Evolutionary conservation across 2,113 vertebrate genomes (phyloP).

Genomic region (Gallinago undulata): DNA sequence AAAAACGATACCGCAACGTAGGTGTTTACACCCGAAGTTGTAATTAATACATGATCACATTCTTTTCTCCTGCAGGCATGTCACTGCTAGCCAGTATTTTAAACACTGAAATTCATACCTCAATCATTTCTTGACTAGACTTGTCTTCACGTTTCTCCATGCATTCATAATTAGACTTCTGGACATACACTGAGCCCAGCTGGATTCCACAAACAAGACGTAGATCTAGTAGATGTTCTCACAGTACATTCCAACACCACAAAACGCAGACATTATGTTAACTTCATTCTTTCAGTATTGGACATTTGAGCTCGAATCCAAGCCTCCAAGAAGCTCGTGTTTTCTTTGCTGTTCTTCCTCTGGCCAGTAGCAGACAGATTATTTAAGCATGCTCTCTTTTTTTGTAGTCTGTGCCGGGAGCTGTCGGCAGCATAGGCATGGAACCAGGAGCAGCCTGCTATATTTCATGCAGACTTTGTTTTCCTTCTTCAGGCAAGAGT

Average conservation of each 20-base stretch:
- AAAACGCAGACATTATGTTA: accelerated
- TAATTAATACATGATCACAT: neutral
- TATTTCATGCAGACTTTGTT: neutral
- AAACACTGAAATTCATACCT: neutral
- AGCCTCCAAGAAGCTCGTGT: neutral
- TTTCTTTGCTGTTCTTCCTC: neutral
- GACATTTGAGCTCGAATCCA: neutral
- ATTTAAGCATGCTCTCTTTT: neutral
- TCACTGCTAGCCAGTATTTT: neutral
- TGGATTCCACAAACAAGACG: neutral
- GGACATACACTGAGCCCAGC: neutral
- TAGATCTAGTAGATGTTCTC: neutral
- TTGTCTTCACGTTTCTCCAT: neutral
- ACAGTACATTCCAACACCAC: neutral
- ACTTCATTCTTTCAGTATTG: neutral
- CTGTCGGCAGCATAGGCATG: neutral
- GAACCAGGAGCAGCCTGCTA: neutral
- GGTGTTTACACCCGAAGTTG: neutral
- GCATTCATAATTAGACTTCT: neutral
- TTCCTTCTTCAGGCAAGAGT: neutral
- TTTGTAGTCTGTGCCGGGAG: neutral
- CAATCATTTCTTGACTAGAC: neutral
- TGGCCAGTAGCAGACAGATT: neutral
- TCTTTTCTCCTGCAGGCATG: neutral
- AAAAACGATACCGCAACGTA: neutral